Evolutionary conservation across 1,140 invertebrate species (phyloP), one percentile per base, ranked within the genome.

Genomic region (Leptinotarsa undecemlineata): DNA sequence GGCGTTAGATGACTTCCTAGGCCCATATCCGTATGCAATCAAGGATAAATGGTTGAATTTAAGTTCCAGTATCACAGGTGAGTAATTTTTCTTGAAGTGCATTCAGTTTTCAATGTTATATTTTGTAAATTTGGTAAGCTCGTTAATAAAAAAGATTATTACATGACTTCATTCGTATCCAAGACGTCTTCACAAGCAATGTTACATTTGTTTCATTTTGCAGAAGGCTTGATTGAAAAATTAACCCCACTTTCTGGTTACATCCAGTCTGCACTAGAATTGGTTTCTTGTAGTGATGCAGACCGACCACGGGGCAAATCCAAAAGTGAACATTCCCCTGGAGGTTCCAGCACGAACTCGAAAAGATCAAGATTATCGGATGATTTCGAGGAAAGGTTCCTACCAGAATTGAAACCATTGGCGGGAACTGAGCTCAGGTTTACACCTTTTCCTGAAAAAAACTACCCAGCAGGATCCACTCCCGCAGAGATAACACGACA

Each of bases 11-110:
- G 87, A 86, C 76, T 93, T 90, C 85, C 85, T 99, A 60, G 98
- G 94, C 15, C 90, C 94, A 4, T 99, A 99, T 89, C 97, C 97
- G 15, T 97, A 93, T 86, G 92, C 97, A 77, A 91, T 91, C 74
- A 95, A 92, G 84, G 91, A 92, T 76, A 92, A 93, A 79, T 99
- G 97, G 97, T 90, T 93, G 71, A 87, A 91, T 26, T 86, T 99
- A 17, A 93, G 94, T 4, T 91, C 91, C 79, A 89, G 92, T 81
- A 90, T 98, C 3, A 90, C 90, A 78, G 87, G 91, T 87, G 85
- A 82, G 64, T 77, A 60, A 60, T 57, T 57, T 57, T 19, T 57
- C 26, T 26, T 26, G 1, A 26, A 26, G 26, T 26, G 26, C 26
- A 5, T 26, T 26, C 23, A 26, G 4, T 4, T 26, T 26, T 26